Evolutionary conservation across 2,888 invertebrate genomes (phyloP).

Genomic region (Bugulina stolonifera): DNA sequence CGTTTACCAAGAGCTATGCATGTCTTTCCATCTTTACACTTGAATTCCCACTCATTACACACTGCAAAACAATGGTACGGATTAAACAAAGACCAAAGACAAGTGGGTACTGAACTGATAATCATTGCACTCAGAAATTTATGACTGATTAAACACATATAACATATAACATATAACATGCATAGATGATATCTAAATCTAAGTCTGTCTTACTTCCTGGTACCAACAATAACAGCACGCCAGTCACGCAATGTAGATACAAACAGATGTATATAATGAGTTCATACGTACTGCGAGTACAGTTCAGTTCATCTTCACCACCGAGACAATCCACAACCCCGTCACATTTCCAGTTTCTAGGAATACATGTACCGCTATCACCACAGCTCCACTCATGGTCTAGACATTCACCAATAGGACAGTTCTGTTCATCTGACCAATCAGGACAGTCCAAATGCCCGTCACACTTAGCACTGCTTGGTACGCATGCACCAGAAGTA

Average conservation of each 20-base stretch:
- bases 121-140: no score
- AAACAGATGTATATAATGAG: no score
- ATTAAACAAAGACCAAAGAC: no score
- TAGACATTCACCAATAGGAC: not conserved
- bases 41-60: slow-evolving; percentile 6
- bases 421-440: slow-evolving; percentile 70
- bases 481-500: slow-evolving; percentile 76
- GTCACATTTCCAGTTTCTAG: slow-evolving; percentile 34
- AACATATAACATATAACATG: no score
- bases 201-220: no score
- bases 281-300: no score
- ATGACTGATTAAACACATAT: no score
- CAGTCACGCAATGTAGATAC: no score
- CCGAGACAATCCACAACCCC: slow-evolving; percentile 66
- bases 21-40: not conserved
- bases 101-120: no score
- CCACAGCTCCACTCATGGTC: not conserved
- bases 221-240: no score
- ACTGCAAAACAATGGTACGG: no score
- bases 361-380: slow-evolving; percentile 29
- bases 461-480: slow-evolving; percentile 73
- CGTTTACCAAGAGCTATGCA: not conserved
- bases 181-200: no score
- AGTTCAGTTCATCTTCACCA: slow-evolving; percentile 67
- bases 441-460: slow-evolving; percentile 78